These are phyloP conservation scores for Novumbra hubbsi DNA, from an alignment of 2,797 vertebrate genomes.

Conservation along the genomic window DNA sequence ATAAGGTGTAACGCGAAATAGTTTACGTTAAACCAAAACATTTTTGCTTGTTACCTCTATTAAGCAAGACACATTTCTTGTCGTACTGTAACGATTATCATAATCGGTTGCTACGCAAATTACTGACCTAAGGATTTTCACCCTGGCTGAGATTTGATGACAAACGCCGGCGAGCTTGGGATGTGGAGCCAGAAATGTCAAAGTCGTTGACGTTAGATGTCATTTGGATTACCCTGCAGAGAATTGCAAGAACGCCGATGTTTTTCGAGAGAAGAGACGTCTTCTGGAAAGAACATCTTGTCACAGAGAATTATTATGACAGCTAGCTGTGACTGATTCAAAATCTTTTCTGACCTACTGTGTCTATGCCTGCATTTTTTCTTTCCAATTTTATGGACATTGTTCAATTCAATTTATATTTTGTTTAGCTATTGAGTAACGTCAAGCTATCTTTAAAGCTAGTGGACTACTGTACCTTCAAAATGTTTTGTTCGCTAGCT, in stretches of 20 bases:
- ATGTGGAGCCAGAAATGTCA: constrained; percentile 3
- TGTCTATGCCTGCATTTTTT: not conserved
- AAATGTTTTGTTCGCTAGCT: no score
- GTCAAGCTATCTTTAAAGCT: not conserved
- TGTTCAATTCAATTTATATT: not conserved
- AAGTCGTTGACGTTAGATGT: not conserved
- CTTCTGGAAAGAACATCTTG: not conserved
- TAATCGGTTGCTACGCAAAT: not conserved
- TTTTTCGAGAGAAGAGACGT: not conserved
- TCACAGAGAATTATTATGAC: not conserved
- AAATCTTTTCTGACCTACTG: not conserved
- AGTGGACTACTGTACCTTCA: not conserved
- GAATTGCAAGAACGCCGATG: not conserved
- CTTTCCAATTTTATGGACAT: not conserved
- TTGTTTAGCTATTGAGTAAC: not conserved
- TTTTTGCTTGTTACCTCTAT: not conserved
- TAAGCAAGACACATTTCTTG: not conserved
- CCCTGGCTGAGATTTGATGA: not conserved
- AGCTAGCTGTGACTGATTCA: not conserved
- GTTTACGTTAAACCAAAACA: not conserved
- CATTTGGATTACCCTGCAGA: constrained; percentile 2
- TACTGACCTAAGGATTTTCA: not conserved
- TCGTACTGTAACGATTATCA: not conserved
- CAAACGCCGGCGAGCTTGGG: no score
- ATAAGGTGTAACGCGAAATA: not conserved